phyloP scores from a whole-genome alignment of 2,113 vertebrate genomes.

The Hypomesus transpacificus region DNA sequence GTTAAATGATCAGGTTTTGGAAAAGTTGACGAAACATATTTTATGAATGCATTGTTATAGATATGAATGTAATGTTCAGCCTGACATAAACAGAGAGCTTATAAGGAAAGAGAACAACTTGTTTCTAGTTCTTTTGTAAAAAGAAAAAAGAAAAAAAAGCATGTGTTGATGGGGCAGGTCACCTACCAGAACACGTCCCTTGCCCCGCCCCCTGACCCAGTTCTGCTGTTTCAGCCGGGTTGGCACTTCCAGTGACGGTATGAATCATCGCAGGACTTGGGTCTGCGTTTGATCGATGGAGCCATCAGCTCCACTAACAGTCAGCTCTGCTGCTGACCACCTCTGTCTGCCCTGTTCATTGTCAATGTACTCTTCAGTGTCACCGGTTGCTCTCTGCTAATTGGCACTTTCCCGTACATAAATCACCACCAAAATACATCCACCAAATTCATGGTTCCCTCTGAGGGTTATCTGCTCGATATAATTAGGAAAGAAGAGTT shows the following conservation, averaged over 20 bases:
- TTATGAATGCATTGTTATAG: too few species aligned
- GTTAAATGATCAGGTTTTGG: too few species aligned
- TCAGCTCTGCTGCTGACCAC: constrained; percentile 58
- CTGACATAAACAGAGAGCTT: too few species aligned
- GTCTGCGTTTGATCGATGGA: constrained; percentile 70
- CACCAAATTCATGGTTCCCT: constrained; percentile 38
- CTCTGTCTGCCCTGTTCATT: constrained; percentile 53
- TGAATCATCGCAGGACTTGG: constrained; percentile 63
- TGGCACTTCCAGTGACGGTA: constrained; percentile 56
- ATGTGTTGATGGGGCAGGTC: too few species aligned
- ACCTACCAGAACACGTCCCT: constrained; percentile 4
- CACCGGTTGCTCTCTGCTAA: constrained; percentile 66
- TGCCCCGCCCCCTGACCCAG: constrained; percentile 57
- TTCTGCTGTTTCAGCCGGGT: constrained; percentile 55
- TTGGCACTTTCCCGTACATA: constrained; percentile 67
- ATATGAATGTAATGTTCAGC: too few species aligned
- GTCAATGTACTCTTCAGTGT: constrained; percentile 59
- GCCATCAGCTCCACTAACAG: constrained; percentile 59
- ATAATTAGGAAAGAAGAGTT: constrained; percentile 46
- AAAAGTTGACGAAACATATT: too few species aligned
- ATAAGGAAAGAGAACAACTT: too few species aligned
- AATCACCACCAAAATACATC: constrained; percentile 56
- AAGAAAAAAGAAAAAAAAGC: too few species aligned
- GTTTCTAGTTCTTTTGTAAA: too few species aligned
- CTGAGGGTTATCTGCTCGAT: constrained; percentile 46